Evolutionary conservation across 2,113 vertebrate species (phyloP).

Genomic region (Shinisaurus crocodilurus): DNA sequence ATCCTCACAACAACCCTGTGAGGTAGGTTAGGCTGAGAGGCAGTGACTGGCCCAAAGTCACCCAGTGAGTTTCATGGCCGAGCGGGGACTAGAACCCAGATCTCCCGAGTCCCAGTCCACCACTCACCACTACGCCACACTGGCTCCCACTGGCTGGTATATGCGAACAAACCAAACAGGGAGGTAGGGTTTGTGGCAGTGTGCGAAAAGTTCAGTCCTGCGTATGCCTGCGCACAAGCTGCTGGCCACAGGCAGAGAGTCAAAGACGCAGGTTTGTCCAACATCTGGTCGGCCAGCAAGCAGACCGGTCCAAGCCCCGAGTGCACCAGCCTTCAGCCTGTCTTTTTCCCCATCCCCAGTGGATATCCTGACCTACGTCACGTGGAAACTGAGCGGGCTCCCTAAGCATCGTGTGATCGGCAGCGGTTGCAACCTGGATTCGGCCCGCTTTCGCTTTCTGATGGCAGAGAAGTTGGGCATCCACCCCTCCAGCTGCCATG

Average conservation of each 20-base stretch:
- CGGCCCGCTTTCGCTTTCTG: conserved; percentile 92
- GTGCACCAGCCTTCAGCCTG: neutral
- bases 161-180: too few species aligned
- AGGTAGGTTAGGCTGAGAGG: too few species aligned
- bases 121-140: too few species aligned
- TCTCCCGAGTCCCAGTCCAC: too few species aligned
- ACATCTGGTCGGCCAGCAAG: neutral
- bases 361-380: conserved; percentile 95
- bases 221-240: neutral
- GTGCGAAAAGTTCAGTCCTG: neutral
- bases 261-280: too few species aligned
- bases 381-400: conserved; percentile 98
- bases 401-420: conserved; percentile 95
- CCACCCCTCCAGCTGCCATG: conserved; percentile 92
- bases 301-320: neutral
- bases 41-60: too few species aligned
- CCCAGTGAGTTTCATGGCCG: too few species aligned
- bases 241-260: neutral
- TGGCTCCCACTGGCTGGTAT: too few species aligned
- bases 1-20: too few species aligned
- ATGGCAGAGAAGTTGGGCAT: conserved; percentile 92
- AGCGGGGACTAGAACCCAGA: too few species aligned
- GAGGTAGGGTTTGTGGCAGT: neutral
- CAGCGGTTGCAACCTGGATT: conserved; percentile 97
- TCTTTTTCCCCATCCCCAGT: conserved; percentile 75